Evolutionary conservation across 53 echinoderm and acorn worm species (phyloP), one percentile per base, ranked within the genome.

Genomic region (Temnopleurus reevesii): DNA sequence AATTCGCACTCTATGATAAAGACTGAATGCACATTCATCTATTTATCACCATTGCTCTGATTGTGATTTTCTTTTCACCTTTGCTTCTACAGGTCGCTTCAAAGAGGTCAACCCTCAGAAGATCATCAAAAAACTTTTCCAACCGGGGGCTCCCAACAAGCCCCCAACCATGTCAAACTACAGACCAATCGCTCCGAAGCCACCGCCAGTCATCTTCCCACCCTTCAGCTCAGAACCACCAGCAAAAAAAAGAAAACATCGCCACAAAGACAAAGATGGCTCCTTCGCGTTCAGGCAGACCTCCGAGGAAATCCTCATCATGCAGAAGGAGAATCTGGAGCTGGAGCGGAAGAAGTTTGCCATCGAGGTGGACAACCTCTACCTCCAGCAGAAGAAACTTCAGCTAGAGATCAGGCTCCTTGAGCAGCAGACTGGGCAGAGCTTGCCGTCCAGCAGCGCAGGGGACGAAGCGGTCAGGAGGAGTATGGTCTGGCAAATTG

Each of bases 81-180:
- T 49, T 80, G 51, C n/a, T 77, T 46, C 49, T 71, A 19, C 55
- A 54, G 53, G 18, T 51, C 1, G 19, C 1, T 47, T 27, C 53
- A 9, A 8, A n/a, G 13, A 33, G 5, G 34, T 56, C 9, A 55
- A 83, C 56, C 83, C 83, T 21, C 55, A 83, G 55, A 53, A 35
- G 36, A 83, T 83, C 83, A 83, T 83, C 54, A 83, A 83, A 55
- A 53, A 83, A 21, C 83, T 83, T 33, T 83, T 83, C 24, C 83
- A 8, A n/a, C 54, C 53, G 4, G 34, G 35, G 15, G 36, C n/a
- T 5, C 8, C 9, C 46, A n/a, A n/a, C n/a, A n/a, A n/a, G n/a
- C n/a, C 12, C 6, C 19, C 13, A 17, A 59, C 60, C 60, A 21
- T 24, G 19, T 18, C 60, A 59, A 59, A 12, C 23, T 12, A 12